Conservation (phyloP, 2,113 vertebrate species). For the Gavialis gangeticus region DNA sequence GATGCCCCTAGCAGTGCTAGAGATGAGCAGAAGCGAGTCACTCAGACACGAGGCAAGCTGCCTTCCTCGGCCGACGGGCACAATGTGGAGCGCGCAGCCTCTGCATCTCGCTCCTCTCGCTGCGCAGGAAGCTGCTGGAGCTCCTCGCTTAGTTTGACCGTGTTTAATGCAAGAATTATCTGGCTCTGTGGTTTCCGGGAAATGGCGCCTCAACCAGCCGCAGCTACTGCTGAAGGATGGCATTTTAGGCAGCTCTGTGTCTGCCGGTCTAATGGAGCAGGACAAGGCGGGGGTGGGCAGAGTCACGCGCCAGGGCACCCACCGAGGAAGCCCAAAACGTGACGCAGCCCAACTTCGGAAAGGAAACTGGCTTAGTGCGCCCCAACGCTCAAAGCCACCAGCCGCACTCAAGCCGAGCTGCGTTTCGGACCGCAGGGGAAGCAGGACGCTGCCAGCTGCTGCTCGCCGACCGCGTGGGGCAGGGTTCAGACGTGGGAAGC, state of each 20-base stretch:
- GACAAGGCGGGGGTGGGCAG: rapidly evolving
- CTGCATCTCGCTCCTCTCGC: constrained; percentile 55
- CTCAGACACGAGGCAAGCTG: background rate
- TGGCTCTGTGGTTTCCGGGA: constrained; percentile 61
- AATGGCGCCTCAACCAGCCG: constrained; percentile 44
- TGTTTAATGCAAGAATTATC: constrained; percentile 45
- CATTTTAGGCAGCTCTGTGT: background rate
- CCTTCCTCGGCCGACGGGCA: background rate
- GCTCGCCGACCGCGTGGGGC: background rate
- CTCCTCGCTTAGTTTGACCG: constrained; percentile 50
- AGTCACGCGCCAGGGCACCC: background rate
- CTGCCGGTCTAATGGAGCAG: background rate
- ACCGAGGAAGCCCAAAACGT: background rate
- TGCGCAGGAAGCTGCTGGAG: constrained; percentile 70
- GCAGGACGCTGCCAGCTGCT: background rate
- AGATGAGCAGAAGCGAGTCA: background rate
- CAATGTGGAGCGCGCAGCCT: background rate
- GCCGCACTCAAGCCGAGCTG: no score
- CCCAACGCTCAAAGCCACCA: no score
- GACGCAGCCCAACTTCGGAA: background rate
- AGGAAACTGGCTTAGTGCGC: background rate
- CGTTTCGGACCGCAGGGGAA: background rate
- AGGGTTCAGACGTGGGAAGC: background rate
- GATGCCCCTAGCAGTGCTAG: background rate
- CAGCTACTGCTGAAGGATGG: background rate